These are phyloP conservation scores for Apus apus DNA, from an alignment of 2,113 vertebrate genomes.

Conservation along the genomic window DNA sequence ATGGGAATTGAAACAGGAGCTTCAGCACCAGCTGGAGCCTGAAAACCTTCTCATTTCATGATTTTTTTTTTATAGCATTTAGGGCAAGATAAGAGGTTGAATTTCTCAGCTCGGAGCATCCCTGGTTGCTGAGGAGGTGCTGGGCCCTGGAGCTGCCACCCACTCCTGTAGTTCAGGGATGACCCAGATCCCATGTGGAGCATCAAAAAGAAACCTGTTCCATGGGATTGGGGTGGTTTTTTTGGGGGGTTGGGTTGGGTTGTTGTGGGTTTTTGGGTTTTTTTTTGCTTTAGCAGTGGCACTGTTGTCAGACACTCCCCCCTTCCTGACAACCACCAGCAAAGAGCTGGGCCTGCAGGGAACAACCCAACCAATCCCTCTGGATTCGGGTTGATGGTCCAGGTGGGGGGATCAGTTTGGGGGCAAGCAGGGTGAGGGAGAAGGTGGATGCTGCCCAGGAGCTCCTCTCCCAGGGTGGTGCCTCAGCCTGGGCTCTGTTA, in stretches of 20 bases:
- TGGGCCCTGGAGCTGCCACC: neutral
- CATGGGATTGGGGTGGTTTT: neutral
- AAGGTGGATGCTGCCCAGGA: neutral
- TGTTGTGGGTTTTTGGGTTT: no score
- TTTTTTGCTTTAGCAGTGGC: neutral
- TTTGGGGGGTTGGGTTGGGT: no score
- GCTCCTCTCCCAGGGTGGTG: neutral
- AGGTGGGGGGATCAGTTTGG: neutral
- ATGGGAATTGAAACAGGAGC: neutral
- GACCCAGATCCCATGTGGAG: neutral
- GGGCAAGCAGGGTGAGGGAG: neutral
- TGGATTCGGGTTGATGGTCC: no score
- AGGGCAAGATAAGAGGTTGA: neutral
- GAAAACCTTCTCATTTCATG: neutral
- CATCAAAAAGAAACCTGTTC: slow-evolving; percentile 39
- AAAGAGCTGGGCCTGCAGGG: neutral
- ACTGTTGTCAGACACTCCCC: neutral
- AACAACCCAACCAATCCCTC: neutral
- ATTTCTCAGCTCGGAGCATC: neutral
- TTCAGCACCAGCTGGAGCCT: neutral
- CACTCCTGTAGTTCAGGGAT: neutral
- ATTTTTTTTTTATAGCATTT: neutral
- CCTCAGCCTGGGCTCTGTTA: neutral
- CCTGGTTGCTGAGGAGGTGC: neutral
- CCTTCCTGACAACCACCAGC: neutral